A percentile compares a stretch with the other conserved stretches of the same genome.
phyloP scores from a whole-genome alignment of 2,888 invertebrate genomes.

The Parelbella ahira region DNA sequence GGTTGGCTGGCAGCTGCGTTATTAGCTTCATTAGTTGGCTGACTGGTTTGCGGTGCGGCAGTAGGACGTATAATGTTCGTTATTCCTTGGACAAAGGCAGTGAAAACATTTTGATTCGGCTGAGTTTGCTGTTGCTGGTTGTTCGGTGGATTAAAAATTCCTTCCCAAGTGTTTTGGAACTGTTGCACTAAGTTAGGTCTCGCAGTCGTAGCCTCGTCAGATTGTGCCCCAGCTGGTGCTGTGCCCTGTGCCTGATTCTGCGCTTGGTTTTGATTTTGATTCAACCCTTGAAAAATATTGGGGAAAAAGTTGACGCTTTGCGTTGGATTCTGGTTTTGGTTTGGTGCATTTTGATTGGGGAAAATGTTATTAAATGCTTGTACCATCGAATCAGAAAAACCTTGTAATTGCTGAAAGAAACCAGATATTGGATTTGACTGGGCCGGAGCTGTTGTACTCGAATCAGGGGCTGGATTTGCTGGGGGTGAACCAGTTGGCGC shows the following conservation, averaged over 20 bases:
- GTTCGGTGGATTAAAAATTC: too few species aligned
- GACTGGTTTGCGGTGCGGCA: not conserved
- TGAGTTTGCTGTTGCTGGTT: not conserved
- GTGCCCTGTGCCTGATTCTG: constrained; percentile 14
- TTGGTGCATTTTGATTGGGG: constrained; percentile 32
- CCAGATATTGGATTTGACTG: constrained; percentile 23
- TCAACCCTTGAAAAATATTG: constrained; percentile 27
- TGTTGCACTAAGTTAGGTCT: constrained; percentile 33
- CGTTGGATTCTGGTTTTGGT: constrained; percentile 18
- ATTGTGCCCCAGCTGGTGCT: constrained; percentile 30
- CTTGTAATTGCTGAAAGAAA: constrained; percentile 28
- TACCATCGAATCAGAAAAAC: too few species aligned
- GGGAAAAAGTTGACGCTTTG: constrained; percentile 31
- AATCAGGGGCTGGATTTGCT: constrained; percentile 15
- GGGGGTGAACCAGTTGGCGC: constrained; percentile 16
- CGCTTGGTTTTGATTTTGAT: constrained; percentile 24
- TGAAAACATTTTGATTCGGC: constrained; percentile 3
- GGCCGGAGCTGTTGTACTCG: constrained; percentile 8
- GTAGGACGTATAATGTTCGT: too few species aligned
- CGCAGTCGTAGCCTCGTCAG: constrained; percentile 32
- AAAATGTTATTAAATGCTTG: too few species aligned
- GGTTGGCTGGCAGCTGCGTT: not conserved
- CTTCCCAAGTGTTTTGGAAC: too few species aligned
- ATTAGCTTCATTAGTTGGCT: constrained; percentile 1
- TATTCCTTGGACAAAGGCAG: too few species aligned